Evolutionary conservation across 2,113 vertebrate genomes (phyloP).

Genomic region (Pelecanus crispus): DNA sequence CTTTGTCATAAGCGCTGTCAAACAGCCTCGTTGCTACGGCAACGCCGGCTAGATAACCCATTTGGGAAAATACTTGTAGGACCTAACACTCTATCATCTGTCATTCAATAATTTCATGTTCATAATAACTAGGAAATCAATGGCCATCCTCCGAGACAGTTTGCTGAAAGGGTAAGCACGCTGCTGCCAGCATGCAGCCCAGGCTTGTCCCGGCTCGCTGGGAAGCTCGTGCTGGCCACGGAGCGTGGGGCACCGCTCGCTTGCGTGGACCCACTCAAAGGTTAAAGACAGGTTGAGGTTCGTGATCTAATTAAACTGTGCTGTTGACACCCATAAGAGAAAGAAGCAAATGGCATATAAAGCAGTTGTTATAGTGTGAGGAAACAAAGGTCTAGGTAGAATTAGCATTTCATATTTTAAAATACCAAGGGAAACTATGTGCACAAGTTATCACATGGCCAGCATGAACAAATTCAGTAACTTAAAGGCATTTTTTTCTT

Average conservation of each 20-base stretch:
- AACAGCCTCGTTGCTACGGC: constrained; percentile 79
- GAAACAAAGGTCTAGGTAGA: constrained; percentile 45
- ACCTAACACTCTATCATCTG: constrained; percentile 86
- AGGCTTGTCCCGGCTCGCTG: constrained; percentile 23
- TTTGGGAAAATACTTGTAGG: constrained; percentile 81
- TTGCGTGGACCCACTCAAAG: background rate
- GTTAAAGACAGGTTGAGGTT: constrained; percentile 23
- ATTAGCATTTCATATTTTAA: constrained; percentile 57
- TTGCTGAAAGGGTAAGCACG: constrained; percentile 58
- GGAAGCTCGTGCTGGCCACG: background rate
- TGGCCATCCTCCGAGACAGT: constrained; percentile 77
- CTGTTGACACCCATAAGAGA: constrained; percentile 20
- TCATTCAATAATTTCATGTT: constrained; percentile 91
- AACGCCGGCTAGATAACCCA: constrained; percentile 75
- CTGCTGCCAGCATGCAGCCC: background rate
- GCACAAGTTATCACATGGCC: constrained; percentile 40
- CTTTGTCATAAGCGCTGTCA: constrained; percentile 81
- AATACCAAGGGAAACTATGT: constrained; percentile 35
- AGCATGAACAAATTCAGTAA: constrained; percentile 61
- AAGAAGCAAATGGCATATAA: constrained; percentile 42
- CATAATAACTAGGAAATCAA: constrained; percentile 90
- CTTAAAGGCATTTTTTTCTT: constrained; percentile 69
- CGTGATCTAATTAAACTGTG: constrained; percentile 45
- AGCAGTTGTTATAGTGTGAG: constrained; percentile 3
- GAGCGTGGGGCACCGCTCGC: background rate